Conservation (phyloP, 2,888 invertebrate species). For the Saturnia pavonia region DNA sequence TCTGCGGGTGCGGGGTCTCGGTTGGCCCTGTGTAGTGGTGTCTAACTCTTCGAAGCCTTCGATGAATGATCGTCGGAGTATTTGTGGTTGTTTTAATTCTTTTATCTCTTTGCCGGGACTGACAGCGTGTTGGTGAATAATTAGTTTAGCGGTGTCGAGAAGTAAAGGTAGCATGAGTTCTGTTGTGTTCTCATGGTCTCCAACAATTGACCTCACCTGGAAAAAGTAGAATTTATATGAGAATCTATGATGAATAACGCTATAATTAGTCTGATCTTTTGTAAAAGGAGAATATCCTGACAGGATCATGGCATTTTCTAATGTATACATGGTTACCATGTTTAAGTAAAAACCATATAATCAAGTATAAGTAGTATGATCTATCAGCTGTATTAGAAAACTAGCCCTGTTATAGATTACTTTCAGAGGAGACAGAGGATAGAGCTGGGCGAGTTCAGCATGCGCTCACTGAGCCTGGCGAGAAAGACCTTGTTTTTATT, state of each 20-base stretch:
- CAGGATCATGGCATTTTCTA: too few relatives aligned
- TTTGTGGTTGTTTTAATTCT: conserved; percentile 60
- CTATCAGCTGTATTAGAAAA: too few relatives aligned
- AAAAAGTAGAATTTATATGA: conserved; percentile 35
- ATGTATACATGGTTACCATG: too few relatives aligned
- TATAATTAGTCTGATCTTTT: background rate
- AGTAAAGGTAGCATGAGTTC: conserved; percentile 84
- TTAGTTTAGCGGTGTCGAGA: conserved; percentile 84
- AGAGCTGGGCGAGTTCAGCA: too few relatives aligned
- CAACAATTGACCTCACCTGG: conserved; percentile 83
- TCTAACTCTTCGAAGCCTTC: conserved; percentile 53
- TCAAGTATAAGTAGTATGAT: too few relatives aligned
- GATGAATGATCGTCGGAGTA: conserved; percentile 54
- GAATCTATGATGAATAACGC: background rate
- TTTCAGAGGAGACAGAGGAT: too few relatives aligned
- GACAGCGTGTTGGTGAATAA: conserved; percentile 78
- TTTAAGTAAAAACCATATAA: too few relatives aligned
- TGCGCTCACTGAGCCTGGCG: too few relatives aligned
- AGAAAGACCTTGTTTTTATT: too few relatives aligned
- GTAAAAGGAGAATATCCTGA: background rate
- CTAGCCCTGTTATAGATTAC: too few relatives aligned
- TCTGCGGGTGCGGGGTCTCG: conserved; percentile 44
- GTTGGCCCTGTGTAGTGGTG: conserved; percentile 40
- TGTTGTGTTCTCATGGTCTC: conserved; percentile 77
- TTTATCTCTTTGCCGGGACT: conserved; percentile 62